A percentile compares a stretch with the other conserved stretches of the same genome.
Evolutionary conservation across 2,888 invertebrate genomes (phyloP).

Genomic region (Hyposoter dolosus): DNA sequence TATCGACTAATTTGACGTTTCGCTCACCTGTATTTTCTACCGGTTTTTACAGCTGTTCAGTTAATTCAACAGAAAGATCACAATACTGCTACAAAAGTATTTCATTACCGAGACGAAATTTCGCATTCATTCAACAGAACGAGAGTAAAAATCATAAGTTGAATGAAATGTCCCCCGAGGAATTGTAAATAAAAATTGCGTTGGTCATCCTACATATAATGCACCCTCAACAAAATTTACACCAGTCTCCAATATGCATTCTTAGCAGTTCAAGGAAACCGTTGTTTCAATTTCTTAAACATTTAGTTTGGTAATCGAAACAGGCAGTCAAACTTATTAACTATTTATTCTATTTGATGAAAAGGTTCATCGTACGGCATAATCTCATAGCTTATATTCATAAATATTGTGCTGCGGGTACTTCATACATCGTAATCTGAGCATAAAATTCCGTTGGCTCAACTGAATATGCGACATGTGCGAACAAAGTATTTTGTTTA

Average conservation of each 20-base stretch:
- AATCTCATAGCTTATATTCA: not conserved
- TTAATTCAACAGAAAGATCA: not conserved
- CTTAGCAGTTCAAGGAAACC: not conserved
- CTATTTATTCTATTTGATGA: conserved; percentile 14
- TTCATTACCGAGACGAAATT: no score
- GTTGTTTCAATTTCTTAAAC: not conserved
- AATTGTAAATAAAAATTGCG: not conserved
- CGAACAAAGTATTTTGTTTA: not conserved
- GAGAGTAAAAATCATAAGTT: not conserved
- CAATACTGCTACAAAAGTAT: not conserved
- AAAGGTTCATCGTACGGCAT: not conserved
- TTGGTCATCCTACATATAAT: conserved; percentile 14
- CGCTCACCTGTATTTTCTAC: not conserved
- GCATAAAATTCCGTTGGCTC: not conserved
- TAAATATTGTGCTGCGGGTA: not conserved
- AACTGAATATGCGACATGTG: not conserved
- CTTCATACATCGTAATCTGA: not conserved
- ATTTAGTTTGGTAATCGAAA: not conserved
- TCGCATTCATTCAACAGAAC: no score
- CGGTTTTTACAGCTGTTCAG: conserved; percentile 2
- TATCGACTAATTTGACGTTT: conserved; percentile 4
- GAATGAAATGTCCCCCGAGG: not conserved
- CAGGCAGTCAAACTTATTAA: not conserved
- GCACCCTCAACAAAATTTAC: not conserved
- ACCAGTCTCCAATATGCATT: not conserved